These are phyloP conservation scores for Heterodera carotae DNA, from an alignment of 1,140 invertebrate genomes.

Conservation along the genomic window DNA sequence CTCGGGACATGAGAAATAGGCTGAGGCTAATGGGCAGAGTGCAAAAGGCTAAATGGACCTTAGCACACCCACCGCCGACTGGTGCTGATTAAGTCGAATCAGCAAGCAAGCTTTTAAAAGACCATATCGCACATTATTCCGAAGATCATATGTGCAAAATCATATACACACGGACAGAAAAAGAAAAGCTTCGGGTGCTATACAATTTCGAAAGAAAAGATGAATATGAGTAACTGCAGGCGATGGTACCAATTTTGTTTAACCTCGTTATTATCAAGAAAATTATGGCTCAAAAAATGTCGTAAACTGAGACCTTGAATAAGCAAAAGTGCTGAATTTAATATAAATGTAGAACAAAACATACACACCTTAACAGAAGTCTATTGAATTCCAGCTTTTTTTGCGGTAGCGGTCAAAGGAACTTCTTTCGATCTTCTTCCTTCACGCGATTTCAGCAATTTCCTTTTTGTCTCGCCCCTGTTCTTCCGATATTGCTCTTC, in stretches of 20 bases:
- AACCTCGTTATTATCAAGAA: too few relatives aligned
- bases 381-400: background rate
- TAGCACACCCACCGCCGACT: background rate
- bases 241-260: too few relatives aligned
- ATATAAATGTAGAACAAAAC: background rate
- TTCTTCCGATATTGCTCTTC: slow-evolving; percentile 46
- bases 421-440: slow-evolving; percentile 23
- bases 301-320: background rate
- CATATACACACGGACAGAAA: background rate
- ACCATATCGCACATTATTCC: background rate
- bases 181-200: too few relatives aligned
- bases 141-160: background rate
- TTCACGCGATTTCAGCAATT: slow-evolving; percentile 51
- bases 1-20: background rate
- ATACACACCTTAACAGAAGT: background rate
- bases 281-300: too few relatives aligned
- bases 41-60: background rate
- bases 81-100: background rate
- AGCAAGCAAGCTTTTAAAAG: background rate
- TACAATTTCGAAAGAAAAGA: too few relatives aligned
- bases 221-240: too few relatives aligned
- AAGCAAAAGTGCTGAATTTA: background rate
- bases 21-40: background rate
- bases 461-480: slow-evolving; percentile 40
- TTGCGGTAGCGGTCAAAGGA: background rate